These are phyloP conservation scores for Paramuricea clavata DNA, from an alignment of 92 coral and sea anemone genomes.

Conservation along the genomic window DNA sequence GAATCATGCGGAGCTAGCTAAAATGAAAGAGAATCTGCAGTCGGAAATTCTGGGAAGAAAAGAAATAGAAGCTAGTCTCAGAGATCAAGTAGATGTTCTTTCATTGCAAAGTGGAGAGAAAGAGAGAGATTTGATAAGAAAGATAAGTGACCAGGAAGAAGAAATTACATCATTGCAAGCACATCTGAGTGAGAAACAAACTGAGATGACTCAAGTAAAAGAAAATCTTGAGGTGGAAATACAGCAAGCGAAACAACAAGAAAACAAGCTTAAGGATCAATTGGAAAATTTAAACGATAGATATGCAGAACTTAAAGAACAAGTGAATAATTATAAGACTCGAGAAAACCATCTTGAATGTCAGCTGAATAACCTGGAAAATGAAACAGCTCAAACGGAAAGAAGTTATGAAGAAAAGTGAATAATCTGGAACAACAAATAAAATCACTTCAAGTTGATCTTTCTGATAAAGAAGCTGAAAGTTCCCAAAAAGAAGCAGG, in stretches of 20 bases:
- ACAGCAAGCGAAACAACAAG: neutral
- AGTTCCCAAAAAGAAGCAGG: neutral
- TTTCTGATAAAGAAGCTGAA: neutral
- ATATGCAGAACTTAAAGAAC: neutral
- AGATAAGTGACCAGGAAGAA: neutral
- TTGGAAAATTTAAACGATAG: neutral
- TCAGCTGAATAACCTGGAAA: neutral
- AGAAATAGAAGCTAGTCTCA: constrained; percentile 25
- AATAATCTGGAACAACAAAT: neutral
- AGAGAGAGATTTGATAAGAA: neutral
- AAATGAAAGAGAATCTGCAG: neutral
- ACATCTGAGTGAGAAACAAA: neutral
- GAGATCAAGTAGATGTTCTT: neutral
- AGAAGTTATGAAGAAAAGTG: neutral
- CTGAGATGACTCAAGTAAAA: neutral
- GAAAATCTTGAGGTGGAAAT: neutral
- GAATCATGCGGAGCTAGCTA: neutral
- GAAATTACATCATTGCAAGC: neutral
- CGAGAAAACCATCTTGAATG: neutral
- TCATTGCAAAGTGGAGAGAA: constrained; percentile 12
- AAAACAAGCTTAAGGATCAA: neutral
- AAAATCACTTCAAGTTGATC: neutral
- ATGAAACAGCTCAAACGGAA: neutral
- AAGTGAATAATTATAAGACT: neutral
- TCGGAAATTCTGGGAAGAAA: neutral